Evolutionary conservation across 2,113 vertebrate genomes (phyloP).

Genomic region (Cygnus buccinator): DNA sequence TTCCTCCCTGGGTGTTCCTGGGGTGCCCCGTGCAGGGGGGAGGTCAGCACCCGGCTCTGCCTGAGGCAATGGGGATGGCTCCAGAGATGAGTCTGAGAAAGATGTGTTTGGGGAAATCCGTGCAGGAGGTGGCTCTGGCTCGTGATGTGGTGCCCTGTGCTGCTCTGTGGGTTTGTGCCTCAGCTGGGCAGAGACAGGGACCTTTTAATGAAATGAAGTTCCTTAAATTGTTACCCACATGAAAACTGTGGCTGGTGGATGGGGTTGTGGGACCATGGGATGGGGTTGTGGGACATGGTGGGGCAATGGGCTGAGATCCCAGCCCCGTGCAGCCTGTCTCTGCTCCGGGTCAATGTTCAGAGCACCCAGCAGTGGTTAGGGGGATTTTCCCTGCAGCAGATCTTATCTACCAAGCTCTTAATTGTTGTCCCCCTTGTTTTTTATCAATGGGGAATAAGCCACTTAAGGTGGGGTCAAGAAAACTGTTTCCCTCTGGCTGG

Average conservation of each 20-base stretch:
- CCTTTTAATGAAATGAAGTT: background rate
- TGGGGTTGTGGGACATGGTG: background rate
- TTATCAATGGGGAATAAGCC: background rate
- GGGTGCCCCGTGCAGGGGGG: background rate
- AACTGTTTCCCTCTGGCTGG: background rate
- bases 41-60: background rate
- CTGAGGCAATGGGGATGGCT: background rate
- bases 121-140: background rate
- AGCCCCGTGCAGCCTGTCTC: background rate
- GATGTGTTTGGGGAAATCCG: background rate
- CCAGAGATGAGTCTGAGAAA: background rate
- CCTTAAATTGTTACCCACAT: background rate
- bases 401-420: background rate
- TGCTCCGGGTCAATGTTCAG: background rate
- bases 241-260: background rate
- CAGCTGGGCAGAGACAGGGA: background rate
- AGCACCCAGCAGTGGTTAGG: background rate
- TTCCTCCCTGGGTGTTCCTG: accelerated
- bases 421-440: background rate
- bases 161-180: background rate
- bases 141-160: accelerated
- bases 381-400: background rate
- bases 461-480: background rate
- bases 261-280: background rate
- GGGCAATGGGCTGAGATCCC: background rate